Conservation (phyloP, 2,113 vertebrate genomes). For the Balaeniceps rex region DNA sequence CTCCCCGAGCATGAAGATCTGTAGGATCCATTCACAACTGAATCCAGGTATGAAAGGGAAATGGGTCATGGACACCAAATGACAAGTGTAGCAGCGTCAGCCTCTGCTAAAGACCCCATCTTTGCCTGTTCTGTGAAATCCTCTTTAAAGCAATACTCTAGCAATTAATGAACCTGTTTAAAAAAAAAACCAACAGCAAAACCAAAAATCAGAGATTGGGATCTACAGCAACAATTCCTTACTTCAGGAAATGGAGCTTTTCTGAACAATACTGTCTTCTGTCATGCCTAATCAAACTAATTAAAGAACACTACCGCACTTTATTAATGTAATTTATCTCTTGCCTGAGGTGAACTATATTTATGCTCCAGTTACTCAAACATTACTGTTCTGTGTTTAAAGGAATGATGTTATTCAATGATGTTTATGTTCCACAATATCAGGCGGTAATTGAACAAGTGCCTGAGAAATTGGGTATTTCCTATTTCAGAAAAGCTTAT, state of each 20-base stretch:
- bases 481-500: not conserved
- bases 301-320: conserved; percentile 63
- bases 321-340: conserved; percentile 72
- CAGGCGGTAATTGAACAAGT: conserved; percentile 63
- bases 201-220: not conserved
- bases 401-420: conserved; percentile 57
- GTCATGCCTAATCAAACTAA: conserved; percentile 70
- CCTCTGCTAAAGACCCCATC: not conserved
- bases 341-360: conserved; percentile 69
- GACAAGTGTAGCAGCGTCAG: not conserved
- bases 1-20: not conserved
- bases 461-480: conserved; percentile 22
- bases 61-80: not conserved
- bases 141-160: not conserved
- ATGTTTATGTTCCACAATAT: conserved; percentile 56
- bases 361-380: conserved; percentile 67
- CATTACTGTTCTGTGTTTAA: conserved; percentile 54
- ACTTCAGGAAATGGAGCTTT: conserved; percentile 50
- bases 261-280: conserved; percentile 50
- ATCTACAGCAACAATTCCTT: not conserved
- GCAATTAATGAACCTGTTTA: not conserved
- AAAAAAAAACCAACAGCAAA: not conserved
- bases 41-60: not conserved
- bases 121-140: not conserved
- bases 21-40: not conserved